Evolutionary conservation across 2,888 invertebrate genomes (phyloP).

Genomic region (Rhopalosiphum nymphaeae): DNA sequence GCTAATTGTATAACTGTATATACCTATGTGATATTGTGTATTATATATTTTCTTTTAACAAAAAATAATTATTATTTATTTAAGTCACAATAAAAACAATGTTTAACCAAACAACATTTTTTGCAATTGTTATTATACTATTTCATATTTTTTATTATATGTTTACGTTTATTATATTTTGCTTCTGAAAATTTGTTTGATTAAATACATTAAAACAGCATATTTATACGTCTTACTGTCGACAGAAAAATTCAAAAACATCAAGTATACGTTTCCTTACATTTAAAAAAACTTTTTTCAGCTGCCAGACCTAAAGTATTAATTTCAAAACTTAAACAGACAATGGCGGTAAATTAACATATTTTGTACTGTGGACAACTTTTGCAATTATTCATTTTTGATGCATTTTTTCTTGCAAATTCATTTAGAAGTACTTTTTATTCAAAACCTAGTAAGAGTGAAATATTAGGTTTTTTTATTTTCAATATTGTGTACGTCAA

Average conservation of each 20-base stretch:
- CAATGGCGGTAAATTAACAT: conserved; percentile 60
- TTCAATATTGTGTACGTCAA: conserved; percentile 21
- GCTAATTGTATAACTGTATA: background rate
- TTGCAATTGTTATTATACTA: background rate
- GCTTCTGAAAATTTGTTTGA: background rate
- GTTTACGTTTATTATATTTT: background rate
- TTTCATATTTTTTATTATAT: background rate
- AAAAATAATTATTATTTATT: background rate
- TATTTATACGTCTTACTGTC: conserved; percentile 22
- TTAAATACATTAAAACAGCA: conserved; percentile 24
- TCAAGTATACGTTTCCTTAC: conserved; percentile 32
- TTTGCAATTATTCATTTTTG: conserved; percentile 58
- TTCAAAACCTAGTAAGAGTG: conserved; percentile 32
- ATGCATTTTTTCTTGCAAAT: conserved; percentile 24
- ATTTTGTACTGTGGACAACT: conserved; percentile 54
- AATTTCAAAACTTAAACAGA: conserved; percentile 56
- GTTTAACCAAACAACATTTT: background rate
- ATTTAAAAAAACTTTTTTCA: conserved; percentile 34
- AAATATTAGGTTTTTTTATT: conserved; percentile 45
- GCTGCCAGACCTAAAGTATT: conserved; percentile 49
- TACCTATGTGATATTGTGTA: background rate
- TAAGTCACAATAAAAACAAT: background rate
- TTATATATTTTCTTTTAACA: background rate
- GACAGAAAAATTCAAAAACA: background rate
- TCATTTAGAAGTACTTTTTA: conserved; percentile 27